Base-by-base conservation (phyloP, 2,797 vertebrate genomes). In the Rachycentron canadum region DNA sequence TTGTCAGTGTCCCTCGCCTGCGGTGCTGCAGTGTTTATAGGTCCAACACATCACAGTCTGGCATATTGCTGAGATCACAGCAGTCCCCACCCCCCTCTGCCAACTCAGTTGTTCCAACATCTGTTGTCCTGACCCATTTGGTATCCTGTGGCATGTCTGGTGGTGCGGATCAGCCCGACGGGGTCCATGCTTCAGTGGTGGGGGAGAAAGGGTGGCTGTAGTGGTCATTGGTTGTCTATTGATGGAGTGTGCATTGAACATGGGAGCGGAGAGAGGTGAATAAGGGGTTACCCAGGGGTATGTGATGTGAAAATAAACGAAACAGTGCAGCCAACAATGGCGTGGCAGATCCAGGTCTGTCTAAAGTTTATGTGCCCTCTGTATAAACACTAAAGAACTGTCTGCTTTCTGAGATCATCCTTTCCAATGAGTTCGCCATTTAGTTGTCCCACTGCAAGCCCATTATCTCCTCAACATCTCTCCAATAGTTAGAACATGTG, bases 261-360 rank as follows among this genome's bases (percentile, higher is more conserved):
- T 82, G 77, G 68, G 26, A 72, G 64, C 86, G 30, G 76, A 79
- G 69, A 55, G 72, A 78, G 69, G 50, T 71, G 67, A 73, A 45
- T 5, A 17, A n/a, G 62, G 56, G 69, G 82, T 78, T 75, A 84
- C 79, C 57, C n/a, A 53, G 55, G 81, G 69, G 76, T 86, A 91
- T 81, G 80, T 76, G 68, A 73, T 83, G 84, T 83, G 82, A 94
- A 94, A 93, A 94, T 93, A 94, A 93, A 94, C 88, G 0, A 63
- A 86, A 89, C 66, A 62, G 76, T 38, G 71, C 23, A 57, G 81
- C 79, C 71, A 76, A 85, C 63, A 86, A 67, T 68, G 74, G 43
- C 26, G 68, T 59, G 70, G 85, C 76, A 81, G 75, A 76, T 76
- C 65, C 73, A 70, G 71, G 76, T 69, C 56, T 78, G 69, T 30